These are phyloP conservation scores for Ephialtes manifestator DNA, from an alignment of 2,888 invertebrate genomes.

Conservation along the genomic window DNA sequence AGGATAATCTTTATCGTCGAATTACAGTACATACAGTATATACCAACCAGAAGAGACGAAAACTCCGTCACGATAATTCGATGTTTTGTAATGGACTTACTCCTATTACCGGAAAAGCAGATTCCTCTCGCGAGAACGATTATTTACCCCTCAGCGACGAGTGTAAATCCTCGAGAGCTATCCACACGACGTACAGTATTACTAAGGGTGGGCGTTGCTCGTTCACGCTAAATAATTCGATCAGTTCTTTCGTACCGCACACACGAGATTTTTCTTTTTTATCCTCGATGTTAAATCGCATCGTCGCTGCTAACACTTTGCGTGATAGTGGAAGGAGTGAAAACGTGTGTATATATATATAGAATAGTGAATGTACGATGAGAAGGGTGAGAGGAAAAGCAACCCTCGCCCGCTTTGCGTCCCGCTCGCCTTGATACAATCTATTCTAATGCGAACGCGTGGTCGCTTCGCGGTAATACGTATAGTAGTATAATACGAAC, in stretches of 20 bases:
- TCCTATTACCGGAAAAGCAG: slow-evolving; percentile 28
- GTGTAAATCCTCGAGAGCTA: slow-evolving; percentile 45
- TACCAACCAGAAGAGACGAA: not conserved
- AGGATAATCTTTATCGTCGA: slow-evolving; percentile 1
- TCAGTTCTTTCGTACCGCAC: slow-evolving; percentile 42
- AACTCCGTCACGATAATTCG: not conserved
- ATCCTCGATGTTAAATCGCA: slow-evolving; percentile 41
- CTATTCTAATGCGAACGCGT: slow-evolving; percentile 74
- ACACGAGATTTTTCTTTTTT: slow-evolving; percentile 45
- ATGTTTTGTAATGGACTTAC: slow-evolving; percentile 2
- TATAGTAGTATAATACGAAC: slow-evolving; percentile 25
- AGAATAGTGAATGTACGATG: slow-evolving; percentile 12
- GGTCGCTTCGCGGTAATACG: slow-evolving; percentile 35
- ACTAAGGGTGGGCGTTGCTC: slow-evolving; percentile 33
- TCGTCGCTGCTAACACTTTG: slow-evolving; percentile 20
- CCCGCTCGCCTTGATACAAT: slow-evolving; percentile 70
- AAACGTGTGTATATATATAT: slow-evolving; percentile 15
- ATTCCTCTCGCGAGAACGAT: slow-evolving; percentile 43
- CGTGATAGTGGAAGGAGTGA: slow-evolving; percentile 34
- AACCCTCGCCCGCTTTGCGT: slow-evolving; percentile 40
- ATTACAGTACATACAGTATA: not conserved
- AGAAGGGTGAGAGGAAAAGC: slow-evolving; percentile 35
- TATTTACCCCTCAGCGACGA: slow-evolving; percentile 44
- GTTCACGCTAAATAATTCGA: slow-evolving; percentile 62
- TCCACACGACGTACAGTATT: slow-evolving; percentile 12